Evolutionary conservation across 1,140 invertebrate genomes (phyloP).

Genomic region (Papilio polyxenes): DNA sequence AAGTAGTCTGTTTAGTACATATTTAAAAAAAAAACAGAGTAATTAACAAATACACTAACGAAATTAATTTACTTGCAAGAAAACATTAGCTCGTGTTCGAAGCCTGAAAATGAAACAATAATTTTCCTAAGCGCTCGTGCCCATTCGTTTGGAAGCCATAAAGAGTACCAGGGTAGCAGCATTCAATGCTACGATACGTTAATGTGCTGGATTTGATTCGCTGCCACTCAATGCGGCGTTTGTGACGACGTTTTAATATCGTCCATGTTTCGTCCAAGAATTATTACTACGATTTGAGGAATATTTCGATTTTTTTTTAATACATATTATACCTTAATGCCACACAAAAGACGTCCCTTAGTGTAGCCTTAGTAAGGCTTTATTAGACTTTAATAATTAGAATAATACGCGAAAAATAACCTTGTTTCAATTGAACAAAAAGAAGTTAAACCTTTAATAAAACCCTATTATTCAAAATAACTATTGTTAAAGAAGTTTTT

Average conservation of each 20-base stretch:
- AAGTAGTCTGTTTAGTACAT: no score
- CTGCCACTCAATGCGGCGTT: constrained; percentile 19
- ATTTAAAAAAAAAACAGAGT: no score
- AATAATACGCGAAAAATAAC: neutral
- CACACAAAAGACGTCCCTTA: no score
- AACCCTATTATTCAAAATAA: neutral
- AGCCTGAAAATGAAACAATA: neutral
- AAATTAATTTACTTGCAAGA: neutral
- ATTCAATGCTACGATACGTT: constrained; percentile 35
- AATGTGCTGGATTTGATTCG: constrained; percentile 36
- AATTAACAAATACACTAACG: no score
- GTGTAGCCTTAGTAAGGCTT: no score
- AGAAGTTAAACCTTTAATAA: neutral
- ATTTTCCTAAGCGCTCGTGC: constrained; percentile 22
- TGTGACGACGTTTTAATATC: constrained; percentile 23
- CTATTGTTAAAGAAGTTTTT: neutral
- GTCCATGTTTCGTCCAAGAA: neutral
- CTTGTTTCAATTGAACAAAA: neutral
- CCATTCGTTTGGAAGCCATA: constrained; percentile 38
- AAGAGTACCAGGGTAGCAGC: constrained; percentile 35
- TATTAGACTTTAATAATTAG: no score
- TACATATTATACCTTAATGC: no score
- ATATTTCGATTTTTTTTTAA: no score
- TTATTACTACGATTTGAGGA: no score
- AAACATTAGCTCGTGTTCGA: neutral